These are phyloP conservation scores for Lithosia quadra DNA, from an alignment of 2,888 invertebrate genomes.

Conservation along the genomic window DNA sequence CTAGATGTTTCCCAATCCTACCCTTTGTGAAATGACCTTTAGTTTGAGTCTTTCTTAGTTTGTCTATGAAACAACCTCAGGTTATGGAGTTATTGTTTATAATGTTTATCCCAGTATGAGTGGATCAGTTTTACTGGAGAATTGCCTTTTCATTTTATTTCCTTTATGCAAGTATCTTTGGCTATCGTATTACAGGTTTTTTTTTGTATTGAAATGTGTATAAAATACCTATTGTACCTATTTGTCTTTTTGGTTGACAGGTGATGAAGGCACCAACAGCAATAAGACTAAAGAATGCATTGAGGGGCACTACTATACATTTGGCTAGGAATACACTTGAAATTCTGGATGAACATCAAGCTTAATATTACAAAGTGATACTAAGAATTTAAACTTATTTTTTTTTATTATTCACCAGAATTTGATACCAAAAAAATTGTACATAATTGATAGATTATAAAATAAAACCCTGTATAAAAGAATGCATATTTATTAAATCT, in stretches of 20 bases:
- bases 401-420: no score
- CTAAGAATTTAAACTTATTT: no score
- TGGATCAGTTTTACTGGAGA: no score
- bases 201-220: not conserved
- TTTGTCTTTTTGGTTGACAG: slow-evolving; percentile 44
- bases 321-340: slow-evolving; percentile 43
- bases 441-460: not conserved
- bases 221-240: not conserved
- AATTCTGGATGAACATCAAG: slow-evolving; percentile 24
- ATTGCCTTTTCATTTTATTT: not conserved
- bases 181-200: not conserved
- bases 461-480: slow-evolving; percentile 55
- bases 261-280: slow-evolving; percentile 58
- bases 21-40: no score
- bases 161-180: not conserved
- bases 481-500: slow-evolving; percentile 79
- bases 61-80: no score
- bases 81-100: no score
- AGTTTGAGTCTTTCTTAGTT: no score
- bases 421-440: no score
- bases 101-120: no score
- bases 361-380: slow-evolving; percentile 21
- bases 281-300: slow-evolving; percentile 56
- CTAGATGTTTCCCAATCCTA: no score
- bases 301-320: slow-evolving; percentile 51